A percentile compares a stretch with the other conserved stretches of the same genome.
phyloP scores from a whole-genome alignment of 2,113 vertebrate species.

The Syngnathoides biaculeatus region DNA sequence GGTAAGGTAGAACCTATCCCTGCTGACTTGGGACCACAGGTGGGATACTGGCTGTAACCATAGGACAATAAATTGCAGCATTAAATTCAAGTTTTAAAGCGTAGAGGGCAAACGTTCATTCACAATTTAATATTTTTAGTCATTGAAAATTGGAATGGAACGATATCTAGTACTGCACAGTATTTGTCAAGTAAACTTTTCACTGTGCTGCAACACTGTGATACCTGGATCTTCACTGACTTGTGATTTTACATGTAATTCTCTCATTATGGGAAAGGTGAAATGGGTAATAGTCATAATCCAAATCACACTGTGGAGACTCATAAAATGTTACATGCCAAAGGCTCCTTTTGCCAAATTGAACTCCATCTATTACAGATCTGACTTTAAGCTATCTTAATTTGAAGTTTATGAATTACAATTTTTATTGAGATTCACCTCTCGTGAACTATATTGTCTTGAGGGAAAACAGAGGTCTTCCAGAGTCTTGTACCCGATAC shows the following conservation, averaged over 20 bases:
- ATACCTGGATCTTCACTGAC: background rate
- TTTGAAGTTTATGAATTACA: background rate
- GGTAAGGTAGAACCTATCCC: too few species aligned
- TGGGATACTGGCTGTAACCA: too few species aligned
- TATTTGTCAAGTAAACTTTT: too few species aligned
- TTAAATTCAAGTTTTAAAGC: too few species aligned
- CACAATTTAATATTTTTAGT: too few species aligned
- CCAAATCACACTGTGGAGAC: background rate
- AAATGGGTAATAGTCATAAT: background rate
- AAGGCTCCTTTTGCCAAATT: background rate
- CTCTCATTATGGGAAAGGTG: background rate
- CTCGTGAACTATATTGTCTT: slow-evolving; percentile 43
- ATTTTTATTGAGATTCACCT: background rate
- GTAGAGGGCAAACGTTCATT: too few species aligned
- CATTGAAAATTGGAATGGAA: too few species aligned
- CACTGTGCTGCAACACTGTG: background rate
- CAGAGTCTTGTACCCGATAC: background rate
- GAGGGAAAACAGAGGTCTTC: slow-evolving; percentile 19
- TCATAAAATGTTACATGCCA: slow-evolving; percentile 1
- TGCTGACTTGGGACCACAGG: background rate
- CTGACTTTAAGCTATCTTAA: background rate
- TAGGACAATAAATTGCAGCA: too few species aligned
- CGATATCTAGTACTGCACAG: too few species aligned
- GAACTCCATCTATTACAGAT: background rate
- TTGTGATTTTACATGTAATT: background rate